Base-by-base conservation (phyloP, 2,797 vertebrate species). In the Parauchenoglanis ngamensis region DNA sequence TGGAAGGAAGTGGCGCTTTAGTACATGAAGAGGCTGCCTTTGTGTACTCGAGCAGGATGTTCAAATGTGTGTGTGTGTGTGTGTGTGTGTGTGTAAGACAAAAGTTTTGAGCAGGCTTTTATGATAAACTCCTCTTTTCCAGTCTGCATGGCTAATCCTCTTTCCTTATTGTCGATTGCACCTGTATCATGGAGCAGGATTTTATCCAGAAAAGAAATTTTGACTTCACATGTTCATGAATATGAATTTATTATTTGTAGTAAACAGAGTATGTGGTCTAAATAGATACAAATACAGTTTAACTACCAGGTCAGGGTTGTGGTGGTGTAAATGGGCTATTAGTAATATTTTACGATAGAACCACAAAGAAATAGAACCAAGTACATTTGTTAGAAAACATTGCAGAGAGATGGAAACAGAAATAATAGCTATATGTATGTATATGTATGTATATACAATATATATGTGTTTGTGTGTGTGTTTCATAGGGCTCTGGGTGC, bases 401-500 rank as follows among this genome's bases (percentile, higher is more conserved):
- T 35, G 40, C 68, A 23, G 19, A 40, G 7, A 72, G 3, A 2
- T 35, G 7, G 46, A 17, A 75, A 54, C 5, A 54, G 31, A 56
- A 54, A 54, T 46, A 44, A 72, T 44, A 46, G 25, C 40, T 5
- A 6, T 73, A 1, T 46, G 44, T 25, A 76, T 52, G 46, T n/a
- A n/a, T 52, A 76, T 81, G 56, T 81, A 23, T 61, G 17, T 63
- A 12, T 68, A 25, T 49, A 19, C 10, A 35, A 31, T 59, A 21
- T 79, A 19, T 57, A 52, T 75, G 44, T 52, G 25, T 52, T n/a
- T 76, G 46, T 75, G 70, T 78, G 78, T 75, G 49, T 87, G 68
- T 86, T 11, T 0, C n/a, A 25, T 12, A 99, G 98, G 90, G 98
- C 98, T 0, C 96, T 99, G 0, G 98, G 98, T 44, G 98, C 98